Evolutionary conservation across 2,888 invertebrate genomes (phyloP).

Genomic region (Spilosoma lubricipeda): DNA sequence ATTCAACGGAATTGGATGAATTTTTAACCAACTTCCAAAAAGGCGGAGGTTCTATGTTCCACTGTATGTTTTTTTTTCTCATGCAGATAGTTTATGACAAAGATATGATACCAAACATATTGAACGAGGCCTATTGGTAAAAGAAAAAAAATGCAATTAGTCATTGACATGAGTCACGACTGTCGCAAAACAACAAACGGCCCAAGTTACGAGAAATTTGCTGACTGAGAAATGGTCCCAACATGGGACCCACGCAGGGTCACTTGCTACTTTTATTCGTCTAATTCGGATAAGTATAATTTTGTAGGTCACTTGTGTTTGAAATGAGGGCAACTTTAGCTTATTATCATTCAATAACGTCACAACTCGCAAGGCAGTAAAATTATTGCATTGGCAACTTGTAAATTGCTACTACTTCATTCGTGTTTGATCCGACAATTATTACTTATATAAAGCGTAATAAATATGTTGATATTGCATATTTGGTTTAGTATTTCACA

Average conservation of each 20-base stretch:
- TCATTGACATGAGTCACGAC: neutral
- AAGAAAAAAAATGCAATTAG: too few species aligned
- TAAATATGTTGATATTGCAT: constrained; percentile 15
- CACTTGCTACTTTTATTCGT: neutral
- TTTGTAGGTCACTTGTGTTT: constrained; percentile 56
- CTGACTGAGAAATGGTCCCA: neutral
- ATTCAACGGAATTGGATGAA: too few species aligned
- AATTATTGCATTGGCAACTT: constrained; percentile 59
- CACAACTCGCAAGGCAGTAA: constrained; percentile 58
- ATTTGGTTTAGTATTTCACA: constrained; percentile 34
- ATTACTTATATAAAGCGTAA: constrained; percentile 8
- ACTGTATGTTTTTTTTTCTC: too few species aligned
- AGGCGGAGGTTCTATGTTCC: too few species aligned
- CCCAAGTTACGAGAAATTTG: neutral
- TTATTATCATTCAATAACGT: constrained; percentile 42
- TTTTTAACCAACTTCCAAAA: too few species aligned
- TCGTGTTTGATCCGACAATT: constrained; percentile 32
- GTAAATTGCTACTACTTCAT: constrained; percentile 50
- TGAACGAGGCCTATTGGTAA: too few species aligned
- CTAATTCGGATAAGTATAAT: constrained; percentile 42
- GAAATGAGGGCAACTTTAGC: constrained; percentile 58
- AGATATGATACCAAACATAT: too few species aligned
- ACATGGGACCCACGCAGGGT: neutral
- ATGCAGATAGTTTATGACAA: too few species aligned
- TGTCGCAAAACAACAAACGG: neutral